Evolutionary conservation across 2,888 invertebrate species (phyloP).

Genomic region (Clistopyga incitator): DNA sequence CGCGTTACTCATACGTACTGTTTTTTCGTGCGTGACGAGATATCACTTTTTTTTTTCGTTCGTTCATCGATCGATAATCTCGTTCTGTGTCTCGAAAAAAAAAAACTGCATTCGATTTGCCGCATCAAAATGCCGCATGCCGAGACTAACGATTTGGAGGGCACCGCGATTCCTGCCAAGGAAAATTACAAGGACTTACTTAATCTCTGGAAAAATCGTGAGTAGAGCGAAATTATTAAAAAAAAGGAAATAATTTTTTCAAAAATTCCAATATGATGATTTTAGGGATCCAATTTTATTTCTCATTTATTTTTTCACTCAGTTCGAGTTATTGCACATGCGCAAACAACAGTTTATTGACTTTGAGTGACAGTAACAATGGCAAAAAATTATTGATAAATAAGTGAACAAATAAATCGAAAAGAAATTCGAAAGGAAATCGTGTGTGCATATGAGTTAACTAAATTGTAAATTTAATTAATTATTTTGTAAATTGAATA

Average conservation of each 20-base stretch:
- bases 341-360: neutral
- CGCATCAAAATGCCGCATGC: conserved; percentile 71
- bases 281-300: neutral
- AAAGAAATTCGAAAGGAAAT: no score
- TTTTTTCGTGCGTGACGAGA: neutral
- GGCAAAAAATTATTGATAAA: no score
- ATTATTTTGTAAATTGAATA: no score
- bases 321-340: no score
- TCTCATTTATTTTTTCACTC: no score
- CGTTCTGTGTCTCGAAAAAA: neutral
- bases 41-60: neutral
- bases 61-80: neutral
- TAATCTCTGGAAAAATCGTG: conserved; percentile 76
- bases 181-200: conserved; percentile 74
- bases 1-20: neutral
- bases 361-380: neutral
- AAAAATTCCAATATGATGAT: neutral
- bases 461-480: no score
- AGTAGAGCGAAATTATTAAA: conserved; percentile 61
- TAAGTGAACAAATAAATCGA: no score
- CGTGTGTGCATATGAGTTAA: no score
- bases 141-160: conserved; percentile 60
- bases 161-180: conserved; percentile 67
- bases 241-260: neutral
- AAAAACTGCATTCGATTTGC: neutral